Evolutionary conservation across 1,140 invertebrate genomes (phyloP).

Genomic region (Lepidostoma basale): DNA sequence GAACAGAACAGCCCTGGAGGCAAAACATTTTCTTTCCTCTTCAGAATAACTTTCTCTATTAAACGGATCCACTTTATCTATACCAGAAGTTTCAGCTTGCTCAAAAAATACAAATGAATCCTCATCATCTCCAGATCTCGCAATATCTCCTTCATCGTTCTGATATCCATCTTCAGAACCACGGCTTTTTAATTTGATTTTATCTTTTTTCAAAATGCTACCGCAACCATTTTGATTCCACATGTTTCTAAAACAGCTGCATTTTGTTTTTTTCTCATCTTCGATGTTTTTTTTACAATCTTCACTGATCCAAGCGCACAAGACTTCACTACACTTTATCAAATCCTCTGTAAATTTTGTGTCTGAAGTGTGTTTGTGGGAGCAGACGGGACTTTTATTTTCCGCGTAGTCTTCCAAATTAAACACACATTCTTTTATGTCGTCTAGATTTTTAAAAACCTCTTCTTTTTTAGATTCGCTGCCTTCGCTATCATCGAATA

Average conservation of each 20-base stretch:
- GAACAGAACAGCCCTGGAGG: background rate
- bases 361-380: background rate
- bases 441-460: background rate
- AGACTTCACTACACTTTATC: background rate
- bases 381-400: background rate
- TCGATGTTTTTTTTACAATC: background rate
- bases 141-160: background rate
- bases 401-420: background rate
- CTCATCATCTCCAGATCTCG: background rate
- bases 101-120: background rate
- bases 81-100: background rate
- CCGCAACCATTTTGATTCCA: background rate
- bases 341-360: background rate
- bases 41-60: background rate
- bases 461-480: background rate
- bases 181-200: background rate
- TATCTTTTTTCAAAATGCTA: background rate
- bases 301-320: constrained; percentile 1
- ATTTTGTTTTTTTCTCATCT: constrained; percentile 7
- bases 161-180: background rate
- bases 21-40: constrained; percentile 13
- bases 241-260: background rate
- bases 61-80: background rate
- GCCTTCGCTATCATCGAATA: background rate
- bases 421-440: constrained; percentile 7